Evolutionary conservation across 2,888 invertebrate species (phyloP).

Genomic region (Trachelus stipa): DNA sequence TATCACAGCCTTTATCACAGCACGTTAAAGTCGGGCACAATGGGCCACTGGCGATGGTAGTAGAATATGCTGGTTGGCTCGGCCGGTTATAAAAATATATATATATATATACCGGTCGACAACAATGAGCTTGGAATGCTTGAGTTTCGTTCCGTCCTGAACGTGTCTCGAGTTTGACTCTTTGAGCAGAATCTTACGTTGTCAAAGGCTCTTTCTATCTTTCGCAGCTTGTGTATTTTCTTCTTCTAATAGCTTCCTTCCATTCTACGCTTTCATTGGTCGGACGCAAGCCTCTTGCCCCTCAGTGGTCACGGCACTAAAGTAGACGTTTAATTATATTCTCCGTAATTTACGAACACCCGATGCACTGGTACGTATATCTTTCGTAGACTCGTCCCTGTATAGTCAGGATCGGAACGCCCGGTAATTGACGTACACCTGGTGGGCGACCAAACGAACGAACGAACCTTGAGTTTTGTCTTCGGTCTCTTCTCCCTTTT

Average conservation of each 20-base stretch:
- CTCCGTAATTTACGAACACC: constrained; percentile 27
- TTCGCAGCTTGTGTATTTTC: not conserved
- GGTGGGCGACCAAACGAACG: not conserved
- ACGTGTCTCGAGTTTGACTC: not conserved
- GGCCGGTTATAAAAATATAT: not conserved
- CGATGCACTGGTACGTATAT: constrained; percentile 15
- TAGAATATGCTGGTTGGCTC: not conserved
- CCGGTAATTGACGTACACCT: constrained; percentile 6
- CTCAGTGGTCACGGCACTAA: constrained; percentile 1
- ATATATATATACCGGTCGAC: not conserved
- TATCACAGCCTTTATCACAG: constrained; percentile 50
- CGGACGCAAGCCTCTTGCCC: not conserved
- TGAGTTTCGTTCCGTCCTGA: not conserved
- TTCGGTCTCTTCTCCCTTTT: too few relatives aligned
- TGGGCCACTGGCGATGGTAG: constrained; percentile 17
- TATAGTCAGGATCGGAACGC: constrained; percentile 2
- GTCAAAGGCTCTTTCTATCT: not conserved
- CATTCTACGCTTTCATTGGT: not conserved
- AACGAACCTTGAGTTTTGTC: too few relatives aligned
- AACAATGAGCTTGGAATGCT: constrained; percentile 1
- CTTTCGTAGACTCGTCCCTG: not conserved
- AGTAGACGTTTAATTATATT: constrained; percentile 28
- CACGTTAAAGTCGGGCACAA: constrained; percentile 34
- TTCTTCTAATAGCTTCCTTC: not conserved
- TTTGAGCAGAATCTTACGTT: not conserved